Evolutionary conservation across 2,797 vertebrate species (phyloP).

Genomic region (Mionectes olivaceus): DNA sequence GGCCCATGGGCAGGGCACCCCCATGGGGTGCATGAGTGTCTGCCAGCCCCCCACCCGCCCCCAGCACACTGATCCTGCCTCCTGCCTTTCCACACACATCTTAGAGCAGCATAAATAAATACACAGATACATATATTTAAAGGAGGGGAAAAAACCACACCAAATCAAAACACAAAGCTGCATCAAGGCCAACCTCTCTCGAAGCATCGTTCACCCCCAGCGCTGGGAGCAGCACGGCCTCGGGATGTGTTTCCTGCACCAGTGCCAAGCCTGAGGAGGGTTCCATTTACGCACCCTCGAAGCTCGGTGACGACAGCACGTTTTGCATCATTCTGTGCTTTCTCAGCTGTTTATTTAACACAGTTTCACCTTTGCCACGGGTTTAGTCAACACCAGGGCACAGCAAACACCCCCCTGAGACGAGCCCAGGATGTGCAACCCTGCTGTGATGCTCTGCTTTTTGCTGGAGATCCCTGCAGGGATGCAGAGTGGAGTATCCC

Average conservation of each 20-base stretch:
- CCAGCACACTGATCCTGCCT: neutral
- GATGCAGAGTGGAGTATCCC: neutral
- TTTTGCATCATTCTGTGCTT: neutral
- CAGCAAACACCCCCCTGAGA: neutral
- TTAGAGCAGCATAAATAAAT: neutral
- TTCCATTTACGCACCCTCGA: neutral
- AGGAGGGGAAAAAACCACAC: neutral
- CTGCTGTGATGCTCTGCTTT: too few relatives aligned
- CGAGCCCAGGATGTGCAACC: fast-evolving
- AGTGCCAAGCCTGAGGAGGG: neutral
- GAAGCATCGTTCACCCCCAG: neutral
- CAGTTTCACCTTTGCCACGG: neutral
- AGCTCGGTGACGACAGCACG: neutral
- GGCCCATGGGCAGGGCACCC: neutral
- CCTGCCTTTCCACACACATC: neutral
- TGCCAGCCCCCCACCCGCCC: neutral
- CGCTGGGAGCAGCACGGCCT: neutral
- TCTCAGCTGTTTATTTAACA: neutral
- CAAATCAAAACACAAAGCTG: neutral
- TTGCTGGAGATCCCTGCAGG: neutral
- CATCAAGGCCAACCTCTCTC: neutral
- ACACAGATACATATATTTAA: neutral
- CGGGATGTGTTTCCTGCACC: neutral
- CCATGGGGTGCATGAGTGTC: fast-evolving
- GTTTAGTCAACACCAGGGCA: neutral